A percentile compares a stretch with the other conserved stretches of the same genome.
phyloP scores from a whole-genome alignment of 2,113 vertebrate genomes.

The Trematocara macrostoma region DNA sequence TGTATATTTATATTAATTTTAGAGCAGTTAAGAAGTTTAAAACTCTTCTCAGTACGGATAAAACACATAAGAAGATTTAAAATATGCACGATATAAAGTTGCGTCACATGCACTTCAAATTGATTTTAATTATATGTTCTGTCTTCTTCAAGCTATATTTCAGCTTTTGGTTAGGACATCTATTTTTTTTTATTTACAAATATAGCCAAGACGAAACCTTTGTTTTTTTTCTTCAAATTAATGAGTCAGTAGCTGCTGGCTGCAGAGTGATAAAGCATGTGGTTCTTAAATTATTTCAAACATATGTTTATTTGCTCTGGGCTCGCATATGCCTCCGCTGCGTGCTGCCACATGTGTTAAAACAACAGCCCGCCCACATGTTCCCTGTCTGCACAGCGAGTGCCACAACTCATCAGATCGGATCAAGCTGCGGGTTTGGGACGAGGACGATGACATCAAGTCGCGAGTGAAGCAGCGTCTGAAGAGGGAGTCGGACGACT shows the following conservation, averaged over 20 bases:
- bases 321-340: not conserved
- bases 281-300: not conserved
- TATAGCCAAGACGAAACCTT: fast-evolving
- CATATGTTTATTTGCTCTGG: not conserved
- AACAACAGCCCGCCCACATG: not conserved
- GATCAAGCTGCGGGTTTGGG: slow-evolving; percentile 95
- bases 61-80: not conserved
- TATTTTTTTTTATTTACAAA: fast-evolving
- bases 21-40: not conserved
- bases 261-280: not conserved
- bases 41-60: fast-evolving
- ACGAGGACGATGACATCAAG: slow-evolving; percentile 96
- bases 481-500: slow-evolving; percentile 94
- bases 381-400: slow-evolving; percentile 71
- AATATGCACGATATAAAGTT: not conserved
- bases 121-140: not conserved
- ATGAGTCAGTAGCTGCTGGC: fast-evolving
- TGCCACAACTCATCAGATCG: slow-evolving; percentile 97
- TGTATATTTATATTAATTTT: not conserved
- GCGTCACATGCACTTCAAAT: fast-evolving
- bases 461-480: slow-evolving; percentile 94
- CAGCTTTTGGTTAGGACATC: not conserved
- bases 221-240: not conserved
- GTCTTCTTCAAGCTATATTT: not conserved
- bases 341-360: not conserved